Percentiles rank a stretch among this genome's conserved stretches.
These are phyloP conservation scores for Drosophila biarmipes DNA, from an alignment of 1,140 invertebrate genomes.

Conservation along the genomic window DNA sequence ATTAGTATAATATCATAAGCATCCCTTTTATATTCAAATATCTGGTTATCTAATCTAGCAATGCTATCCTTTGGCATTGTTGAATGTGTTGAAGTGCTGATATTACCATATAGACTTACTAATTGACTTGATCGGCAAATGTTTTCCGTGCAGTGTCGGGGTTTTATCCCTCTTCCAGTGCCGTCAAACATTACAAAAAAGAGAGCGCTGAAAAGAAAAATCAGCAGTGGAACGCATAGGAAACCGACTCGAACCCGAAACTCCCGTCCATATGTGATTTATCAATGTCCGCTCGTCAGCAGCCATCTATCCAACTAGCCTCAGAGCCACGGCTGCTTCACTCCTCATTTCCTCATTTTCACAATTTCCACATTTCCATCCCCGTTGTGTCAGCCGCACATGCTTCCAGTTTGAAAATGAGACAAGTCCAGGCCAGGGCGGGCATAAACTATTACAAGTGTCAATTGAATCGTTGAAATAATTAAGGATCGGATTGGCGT, in stretches of 20 bases:
- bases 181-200: slow-evolving; percentile 6
- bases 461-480: slow-evolving; percentile 49
- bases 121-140: not conserved
- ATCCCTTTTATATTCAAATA: too few species aligned
- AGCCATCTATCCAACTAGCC: slow-evolving; percentile 63
- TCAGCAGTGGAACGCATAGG: slow-evolving; percentile 38
- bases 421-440: slow-evolving; percentile 11
- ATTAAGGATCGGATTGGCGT: slow-evolving; percentile 39
- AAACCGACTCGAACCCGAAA: slow-evolving; percentile 32
- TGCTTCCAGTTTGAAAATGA: slow-evolving; percentile 44
- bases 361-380: slow-evolving; percentile 17
- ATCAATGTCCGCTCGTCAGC: slow-evolving; percentile 75
- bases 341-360: slow-evolving; percentile 24
- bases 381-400: slow-evolving; percentile 45
- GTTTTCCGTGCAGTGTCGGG: slow-evolving; percentile 57
- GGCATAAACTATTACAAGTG: slow-evolving; percentile 45
- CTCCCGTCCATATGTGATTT: slow-evolving; percentile 67
- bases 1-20: too few species aligned
- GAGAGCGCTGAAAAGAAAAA: slow-evolving; percentile 26
- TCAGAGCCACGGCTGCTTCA: slow-evolving; percentile 19
- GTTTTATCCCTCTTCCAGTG: slow-evolving; percentile 1
- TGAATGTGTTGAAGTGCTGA: too few species aligned
- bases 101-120: not conserved
- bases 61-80: too few species aligned
- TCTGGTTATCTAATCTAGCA: too few species aligned